Percentiles rank a stretch among this genome's conserved stretches.
These are phyloP conservation scores for Acrocephalus scirpaceus DNA, from an alignment of 2,797 vertebrate species.

Conservation along the genomic window DNA sequence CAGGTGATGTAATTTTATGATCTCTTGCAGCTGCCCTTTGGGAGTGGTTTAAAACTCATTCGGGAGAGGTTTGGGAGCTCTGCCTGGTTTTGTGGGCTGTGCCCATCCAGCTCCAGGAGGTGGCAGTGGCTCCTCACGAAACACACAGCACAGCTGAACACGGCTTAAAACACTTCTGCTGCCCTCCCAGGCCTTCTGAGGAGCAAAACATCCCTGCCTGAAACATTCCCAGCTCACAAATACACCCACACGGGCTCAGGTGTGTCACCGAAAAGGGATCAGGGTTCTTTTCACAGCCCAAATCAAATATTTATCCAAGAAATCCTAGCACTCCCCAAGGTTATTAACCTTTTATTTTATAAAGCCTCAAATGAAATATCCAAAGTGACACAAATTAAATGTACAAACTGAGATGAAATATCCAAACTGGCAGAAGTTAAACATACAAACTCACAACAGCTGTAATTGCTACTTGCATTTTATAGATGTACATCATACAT, in stretches of 20 bases:
- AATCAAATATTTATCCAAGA: not conserved
- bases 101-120: not conserved
- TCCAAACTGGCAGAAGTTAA: not conserved
- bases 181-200: accelerated
- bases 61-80: accelerated
- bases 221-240: accelerated
- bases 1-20: not conserved
- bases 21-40: not conserved
- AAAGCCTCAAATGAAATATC: not conserved
- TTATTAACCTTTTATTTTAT: not conserved
- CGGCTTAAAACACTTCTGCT: accelerated
- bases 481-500: not conserved
- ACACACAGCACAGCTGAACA: accelerated
- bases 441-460: not conserved
- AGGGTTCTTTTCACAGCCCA: not conserved
- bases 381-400: not conserved
- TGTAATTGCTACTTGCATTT: not conserved
- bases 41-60: accelerated
- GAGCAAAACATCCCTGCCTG: not conserved
- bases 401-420: not conserved
- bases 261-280: not conserved
- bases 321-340: not conserved
- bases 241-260: accelerated
- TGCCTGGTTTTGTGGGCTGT: accelerated
- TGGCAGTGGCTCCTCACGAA: not conserved